A percentile compares a stretch with the other conserved stretches of the same genome.
Evolutionary conservation across 2,888 invertebrate species (phyloP).

Genomic region (Taenaris catops): DNA sequence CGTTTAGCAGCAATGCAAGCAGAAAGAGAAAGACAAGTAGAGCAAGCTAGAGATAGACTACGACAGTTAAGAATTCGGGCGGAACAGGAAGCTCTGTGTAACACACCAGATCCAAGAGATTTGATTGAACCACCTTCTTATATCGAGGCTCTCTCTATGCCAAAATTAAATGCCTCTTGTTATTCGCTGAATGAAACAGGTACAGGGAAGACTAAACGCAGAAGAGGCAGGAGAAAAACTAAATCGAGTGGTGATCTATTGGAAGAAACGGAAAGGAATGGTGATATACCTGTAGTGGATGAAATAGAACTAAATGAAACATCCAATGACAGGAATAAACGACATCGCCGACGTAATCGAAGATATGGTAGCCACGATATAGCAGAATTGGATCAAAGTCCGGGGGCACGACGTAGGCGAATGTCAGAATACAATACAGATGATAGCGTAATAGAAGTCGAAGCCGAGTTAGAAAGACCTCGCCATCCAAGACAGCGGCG

Average conservation of each 20-base stretch:
- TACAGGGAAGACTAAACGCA: constrained; percentile 56
- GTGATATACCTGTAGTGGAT: constrained; percentile 47
- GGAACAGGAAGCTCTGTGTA: constrained; percentile 76
- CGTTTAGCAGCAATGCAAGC: constrained; percentile 69
- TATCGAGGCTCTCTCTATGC: constrained; percentile 88
- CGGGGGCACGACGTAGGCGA: constrained; percentile 53
- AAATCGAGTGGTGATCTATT: constrained; percentile 73
- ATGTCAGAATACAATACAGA: constrained; percentile 55
- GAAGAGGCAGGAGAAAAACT: constrained; percentile 67
- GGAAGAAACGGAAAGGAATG: constrained; percentile 67
- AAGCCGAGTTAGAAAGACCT: constrained; percentile 46
- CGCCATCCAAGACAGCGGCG: constrained; percentile 48
- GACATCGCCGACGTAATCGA: constrained; percentile 41
- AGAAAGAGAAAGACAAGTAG: constrained; percentile 77
- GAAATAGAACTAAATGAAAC: constrained; percentile 50
- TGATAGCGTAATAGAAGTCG: constrained; percentile 47
- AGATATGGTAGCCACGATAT: constrained; percentile 70
- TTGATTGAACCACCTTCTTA: constrained; percentile 86
- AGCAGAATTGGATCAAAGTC: constrained; percentile 62
- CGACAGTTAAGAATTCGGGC: constrained; percentile 73
- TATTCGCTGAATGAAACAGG: constrained; percentile 74
- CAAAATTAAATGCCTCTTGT: constrained; percentile 82
- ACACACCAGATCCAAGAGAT: constrained; percentile 85
- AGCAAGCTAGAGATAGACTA: constrained; percentile 78
- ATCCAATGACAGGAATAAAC: constrained; percentile 36